phyloP scores from a whole-genome alignment of 2,113 vertebrate species.

The Tenrec ecaudatus region DNA sequence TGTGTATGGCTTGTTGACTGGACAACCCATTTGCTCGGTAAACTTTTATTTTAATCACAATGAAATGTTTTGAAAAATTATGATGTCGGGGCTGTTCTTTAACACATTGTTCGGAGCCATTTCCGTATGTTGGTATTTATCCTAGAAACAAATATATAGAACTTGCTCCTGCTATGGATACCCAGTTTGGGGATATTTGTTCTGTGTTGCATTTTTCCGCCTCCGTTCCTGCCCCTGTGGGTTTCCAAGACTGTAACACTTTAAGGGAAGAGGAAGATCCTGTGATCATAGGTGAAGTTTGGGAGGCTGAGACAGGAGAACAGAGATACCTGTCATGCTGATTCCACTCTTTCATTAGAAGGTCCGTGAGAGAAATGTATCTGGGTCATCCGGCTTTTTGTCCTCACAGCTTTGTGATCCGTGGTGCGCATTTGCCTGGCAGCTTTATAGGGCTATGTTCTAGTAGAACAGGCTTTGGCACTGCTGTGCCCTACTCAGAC shows the following conservation, averaged over 20 bases:
- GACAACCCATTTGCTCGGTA: no score
- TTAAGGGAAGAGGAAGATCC: background rate
- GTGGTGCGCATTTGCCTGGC: no score
- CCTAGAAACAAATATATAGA: conserved; percentile 23
- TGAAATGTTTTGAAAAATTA: background rate
- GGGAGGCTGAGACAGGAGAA: background rate
- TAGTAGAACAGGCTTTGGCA: background rate
- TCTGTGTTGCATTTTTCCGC: background rate
- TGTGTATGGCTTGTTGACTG: no score
- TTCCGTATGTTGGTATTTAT: background rate
- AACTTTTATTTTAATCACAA: background rate
- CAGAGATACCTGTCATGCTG: background rate
- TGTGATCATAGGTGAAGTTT: background rate
- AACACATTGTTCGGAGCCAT: background rate
- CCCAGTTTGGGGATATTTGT: background rate
- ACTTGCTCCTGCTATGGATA: background rate
- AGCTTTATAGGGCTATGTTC: background rate
- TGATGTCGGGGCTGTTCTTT: conserved; percentile 4
- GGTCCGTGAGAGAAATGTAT: background rate
- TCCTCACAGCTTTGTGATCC: background rate
- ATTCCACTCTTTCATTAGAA: background rate
- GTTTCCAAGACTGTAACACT: no score
- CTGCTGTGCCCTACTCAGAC: background rate
- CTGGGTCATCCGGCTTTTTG: background rate
- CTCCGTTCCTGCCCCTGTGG: no score